phyloP scores from a whole-genome alignment of 2,888 invertebrate genomes.

The Mesorhabditis sp. region DNA sequence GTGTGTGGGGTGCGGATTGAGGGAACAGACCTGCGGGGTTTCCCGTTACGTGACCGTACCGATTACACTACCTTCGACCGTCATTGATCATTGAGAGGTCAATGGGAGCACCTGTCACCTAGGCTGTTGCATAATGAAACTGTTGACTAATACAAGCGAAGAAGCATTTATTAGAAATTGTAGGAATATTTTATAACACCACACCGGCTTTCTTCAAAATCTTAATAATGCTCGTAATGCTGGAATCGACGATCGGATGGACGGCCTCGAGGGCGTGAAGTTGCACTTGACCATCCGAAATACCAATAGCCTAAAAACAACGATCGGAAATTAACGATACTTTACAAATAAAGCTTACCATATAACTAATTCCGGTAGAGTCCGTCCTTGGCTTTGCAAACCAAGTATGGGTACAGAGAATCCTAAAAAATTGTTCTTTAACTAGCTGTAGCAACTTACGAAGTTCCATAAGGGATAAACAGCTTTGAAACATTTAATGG shows the following conservation, averaged over 20 bases:
- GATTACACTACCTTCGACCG: no score
- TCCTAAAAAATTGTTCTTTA: background rate
- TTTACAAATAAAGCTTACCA: background rate
- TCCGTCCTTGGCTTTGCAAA: background rate
- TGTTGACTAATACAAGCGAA: no score
- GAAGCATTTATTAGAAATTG: no score
- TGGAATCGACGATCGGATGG: background rate
- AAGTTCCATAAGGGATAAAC: background rate
- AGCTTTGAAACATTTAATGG: background rate
- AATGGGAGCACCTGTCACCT: no score
- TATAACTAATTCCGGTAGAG: constrained; percentile 1
- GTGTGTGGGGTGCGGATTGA: no score
- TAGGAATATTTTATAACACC: no score
- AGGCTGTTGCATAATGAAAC: no score
- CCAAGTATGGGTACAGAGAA: background rate
- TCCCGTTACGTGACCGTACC: no score
- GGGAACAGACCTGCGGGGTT: no score
- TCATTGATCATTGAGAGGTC: no score
- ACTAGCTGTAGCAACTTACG: background rate
- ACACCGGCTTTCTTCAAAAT: constrained; percentile 1
- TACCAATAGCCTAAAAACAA: background rate
- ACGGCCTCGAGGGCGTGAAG: background rate
- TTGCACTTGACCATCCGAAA: background rate
- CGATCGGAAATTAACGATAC: background rate
- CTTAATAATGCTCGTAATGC: background rate